phyloP scores from a whole-genome alignment of 2,888 invertebrate species.

The Oxystoma pomonae region DNA sequence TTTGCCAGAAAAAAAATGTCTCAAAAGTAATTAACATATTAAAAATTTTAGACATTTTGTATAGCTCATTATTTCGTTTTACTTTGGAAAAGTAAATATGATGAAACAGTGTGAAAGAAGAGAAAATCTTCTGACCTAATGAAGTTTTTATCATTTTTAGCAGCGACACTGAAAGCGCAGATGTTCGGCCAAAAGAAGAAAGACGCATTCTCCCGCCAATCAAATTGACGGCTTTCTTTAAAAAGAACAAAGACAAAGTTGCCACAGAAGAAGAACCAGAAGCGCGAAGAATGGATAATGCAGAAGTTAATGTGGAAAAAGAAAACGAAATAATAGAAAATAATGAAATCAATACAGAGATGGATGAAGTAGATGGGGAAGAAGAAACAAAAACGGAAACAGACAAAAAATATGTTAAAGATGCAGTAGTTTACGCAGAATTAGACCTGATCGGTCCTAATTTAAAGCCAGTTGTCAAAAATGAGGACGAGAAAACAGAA shows the following conservation, averaged over 20 bases:
- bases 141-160: slow-evolving; percentile 45
- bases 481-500: slow-evolving; percentile 60
- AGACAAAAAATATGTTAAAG: slow-evolving; percentile 17
- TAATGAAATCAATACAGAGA: slow-evolving; percentile 16
- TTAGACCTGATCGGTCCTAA: slow-evolving; percentile 55
- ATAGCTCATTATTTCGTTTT: too few species aligned
- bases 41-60: too few species aligned
- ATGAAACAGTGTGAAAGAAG: too few species aligned
- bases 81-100: too few species aligned
- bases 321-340: slow-evolving; percentile 23
- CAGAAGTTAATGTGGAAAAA: slow-evolving; percentile 13
- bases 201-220: slow-evolving; percentile 30
- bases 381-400: slow-evolving; percentile 13
- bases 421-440: slow-evolving; percentile 68
- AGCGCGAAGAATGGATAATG: slow-evolving; percentile 17
- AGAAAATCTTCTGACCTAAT: too few species aligned
- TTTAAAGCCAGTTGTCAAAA: slow-evolving; percentile 43
- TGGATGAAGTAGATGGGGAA: slow-evolving; percentile 14
- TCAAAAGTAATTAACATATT: too few species aligned
- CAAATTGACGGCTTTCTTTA: slow-evolving; percentile 39
- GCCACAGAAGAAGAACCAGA: slow-evolving; percentile 31
- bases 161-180: slow-evolving; percentile 67
- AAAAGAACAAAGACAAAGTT: slow-evolving; percentile 36
- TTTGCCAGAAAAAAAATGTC: too few species aligned
- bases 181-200: slow-evolving; percentile 41